These are phyloP conservation scores for Ariopsis seemanni DNA, from an alignment of 2,113 vertebrate genomes.

Conservation along the genomic window DNA sequence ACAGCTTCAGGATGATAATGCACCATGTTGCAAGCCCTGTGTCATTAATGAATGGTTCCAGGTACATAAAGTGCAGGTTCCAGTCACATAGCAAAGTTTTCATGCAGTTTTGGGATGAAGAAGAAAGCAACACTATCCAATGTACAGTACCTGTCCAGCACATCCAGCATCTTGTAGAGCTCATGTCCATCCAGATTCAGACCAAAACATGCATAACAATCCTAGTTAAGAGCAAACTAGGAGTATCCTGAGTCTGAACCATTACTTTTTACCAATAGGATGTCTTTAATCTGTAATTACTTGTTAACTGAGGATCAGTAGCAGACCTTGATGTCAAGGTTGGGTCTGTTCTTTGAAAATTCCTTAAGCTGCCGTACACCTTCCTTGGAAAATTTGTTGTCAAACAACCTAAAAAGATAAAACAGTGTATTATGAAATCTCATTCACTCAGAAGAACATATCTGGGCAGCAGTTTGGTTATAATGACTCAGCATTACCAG, in stretches of 20 bases:
- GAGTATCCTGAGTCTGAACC: not conserved
- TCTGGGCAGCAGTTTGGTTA: not conserved
- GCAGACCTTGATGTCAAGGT: conserved; percentile 61
- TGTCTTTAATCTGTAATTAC: not conserved
- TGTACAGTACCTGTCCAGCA: too few species aligned
- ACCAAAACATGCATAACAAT: not conserved
- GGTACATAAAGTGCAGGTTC: not conserved
- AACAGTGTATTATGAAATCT: not conserved
- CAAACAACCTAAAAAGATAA: conserved; percentile 53
- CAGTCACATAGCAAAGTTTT: not conserved
- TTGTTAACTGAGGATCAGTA: conserved; percentile 39
- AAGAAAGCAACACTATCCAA: not conserved
- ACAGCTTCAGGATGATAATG: not conserved
- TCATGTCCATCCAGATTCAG: not conserved
- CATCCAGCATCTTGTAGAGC: not conserved
- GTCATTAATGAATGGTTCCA: not conserved
- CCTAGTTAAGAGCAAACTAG: not conserved
- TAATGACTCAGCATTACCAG: conserved; percentile 44
- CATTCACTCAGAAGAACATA: not conserved
- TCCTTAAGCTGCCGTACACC: conserved; percentile 56
- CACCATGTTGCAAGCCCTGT: not conserved
- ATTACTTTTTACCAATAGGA: not conserved
- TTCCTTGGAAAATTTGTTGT: conserved; percentile 62
- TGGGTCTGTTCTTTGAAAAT: conserved; percentile 54
- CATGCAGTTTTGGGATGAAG: not conserved